Percentiles rank a stretch among this genome's conserved stretches.
Evolutionary conservation across 2,113 vertebrate species (phyloP).

Genomic region (Tenrec ecaudatus): DNA sequence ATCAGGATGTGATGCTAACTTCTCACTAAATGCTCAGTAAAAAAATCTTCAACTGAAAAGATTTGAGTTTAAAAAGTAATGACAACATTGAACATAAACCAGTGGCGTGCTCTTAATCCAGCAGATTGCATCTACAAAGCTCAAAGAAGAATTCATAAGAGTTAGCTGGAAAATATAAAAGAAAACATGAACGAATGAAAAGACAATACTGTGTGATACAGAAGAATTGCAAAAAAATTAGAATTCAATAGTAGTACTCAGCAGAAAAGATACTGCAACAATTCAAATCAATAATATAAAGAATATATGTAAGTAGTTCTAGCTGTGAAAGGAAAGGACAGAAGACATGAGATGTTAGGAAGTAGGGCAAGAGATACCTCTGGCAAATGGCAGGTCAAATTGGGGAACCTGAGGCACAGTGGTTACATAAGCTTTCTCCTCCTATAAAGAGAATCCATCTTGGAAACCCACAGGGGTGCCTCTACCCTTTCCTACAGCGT

Average conservation of each 20-base stretch:
- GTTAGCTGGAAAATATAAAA: not conserved
- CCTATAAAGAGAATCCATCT: no score
- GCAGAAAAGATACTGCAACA: not conserved
- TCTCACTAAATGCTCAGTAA: not conserved
- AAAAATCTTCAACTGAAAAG: not conserved
- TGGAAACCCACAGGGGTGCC: no score
- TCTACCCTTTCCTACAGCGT: no score
- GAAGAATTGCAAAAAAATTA: not conserved
- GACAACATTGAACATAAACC: not conserved
- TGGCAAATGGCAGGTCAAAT: no score
- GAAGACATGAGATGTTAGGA: not conserved
- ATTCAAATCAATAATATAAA: not conserved
- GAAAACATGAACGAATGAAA: not conserved
- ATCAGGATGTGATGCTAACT: not conserved
- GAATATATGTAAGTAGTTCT: not conserved
- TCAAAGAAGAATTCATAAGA: constrained; percentile 7
- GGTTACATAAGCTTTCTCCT: no score
- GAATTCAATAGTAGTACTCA: not conserved
- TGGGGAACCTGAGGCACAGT: no score
- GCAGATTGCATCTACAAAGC: not conserved
- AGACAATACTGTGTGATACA: not conserved
- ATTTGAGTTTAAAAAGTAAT: not conserved
- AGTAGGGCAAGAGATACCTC: not conserved
- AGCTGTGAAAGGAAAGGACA: not conserved
- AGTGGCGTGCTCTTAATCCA: not conserved